A percentile compares a stretch with the other conserved stretches of the same genome.
Conservation (phyloP, 2,888 invertebrate species). For the Chrysolina oricalcia region DNA sequence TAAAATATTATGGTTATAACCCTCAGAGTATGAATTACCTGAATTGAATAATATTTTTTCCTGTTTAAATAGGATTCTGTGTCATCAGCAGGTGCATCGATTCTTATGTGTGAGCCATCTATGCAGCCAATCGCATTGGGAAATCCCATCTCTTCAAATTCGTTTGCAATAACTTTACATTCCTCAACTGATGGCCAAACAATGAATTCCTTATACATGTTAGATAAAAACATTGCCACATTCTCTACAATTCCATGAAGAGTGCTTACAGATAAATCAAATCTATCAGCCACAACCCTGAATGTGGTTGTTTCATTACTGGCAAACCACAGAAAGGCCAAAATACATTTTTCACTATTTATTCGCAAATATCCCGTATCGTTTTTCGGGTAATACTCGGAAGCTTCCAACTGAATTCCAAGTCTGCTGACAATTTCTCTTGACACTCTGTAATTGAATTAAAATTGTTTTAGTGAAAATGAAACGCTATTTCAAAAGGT, state of each 20-base stretch:
- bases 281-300: conserved; percentile 32
- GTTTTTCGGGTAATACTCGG: no score
- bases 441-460: no score
- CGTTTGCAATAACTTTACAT: conserved; percentile 18
- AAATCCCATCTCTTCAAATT: conserved; percentile 28
- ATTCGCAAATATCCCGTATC: no score
- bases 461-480: no score
- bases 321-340: conserved; percentile 40
- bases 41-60: background rate
- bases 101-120: conserved; percentile 72
- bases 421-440: no score
- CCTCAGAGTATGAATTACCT: background rate
- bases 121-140: conserved; percentile 43
- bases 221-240: conserved; percentile 34
- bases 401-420: no score
- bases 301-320: conserved; percentile 28
- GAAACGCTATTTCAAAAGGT: no score
- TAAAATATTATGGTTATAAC: no score
- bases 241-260: conserved; percentile 28
- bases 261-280: conserved; percentile 33
- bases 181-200: conserved; percentile 33
- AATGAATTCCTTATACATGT: conserved; percentile 20
- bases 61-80: background rate
- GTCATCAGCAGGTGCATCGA: conserved; percentile 68
- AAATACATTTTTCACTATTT: no score